Conservation (phyloP, 2,888 invertebrate genomes). For the Lysandra bellargus region DNA sequence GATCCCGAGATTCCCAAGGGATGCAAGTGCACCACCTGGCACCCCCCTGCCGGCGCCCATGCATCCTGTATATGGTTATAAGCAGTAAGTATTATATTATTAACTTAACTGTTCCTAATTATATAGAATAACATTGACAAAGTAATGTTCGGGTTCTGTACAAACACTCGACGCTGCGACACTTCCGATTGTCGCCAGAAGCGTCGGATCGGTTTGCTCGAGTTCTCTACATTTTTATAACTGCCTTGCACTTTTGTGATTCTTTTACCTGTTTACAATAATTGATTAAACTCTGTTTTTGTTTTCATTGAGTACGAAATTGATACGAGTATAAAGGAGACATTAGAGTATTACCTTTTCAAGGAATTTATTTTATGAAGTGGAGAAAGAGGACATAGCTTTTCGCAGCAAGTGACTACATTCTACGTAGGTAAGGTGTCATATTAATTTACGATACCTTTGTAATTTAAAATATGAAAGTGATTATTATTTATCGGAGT, state of each 20-base stretch:
- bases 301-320: background rate
- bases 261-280: background rate
- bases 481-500: too few relatives aligned
- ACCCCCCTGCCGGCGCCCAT: too few relatives aligned
- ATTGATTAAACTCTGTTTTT: background rate
- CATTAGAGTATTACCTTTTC: background rate
- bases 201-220: background rate
- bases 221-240: background rate
- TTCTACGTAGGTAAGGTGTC: too few relatives aligned
- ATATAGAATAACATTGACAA: background rate
- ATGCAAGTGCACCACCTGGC: too few relatives aligned
- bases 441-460: too few relatives aligned
- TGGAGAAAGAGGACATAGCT: too few relatives aligned
- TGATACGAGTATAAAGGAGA: background rate
- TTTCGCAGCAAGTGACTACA: too few relatives aligned
- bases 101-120: background rate
- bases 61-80: too few relatives aligned
- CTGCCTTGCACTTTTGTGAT: too few relatives aligned
- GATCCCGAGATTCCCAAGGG: too few relatives aligned
- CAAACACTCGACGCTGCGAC: background rate
- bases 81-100: too few relatives aligned
- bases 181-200: background rate
- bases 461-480: too few relatives aligned
- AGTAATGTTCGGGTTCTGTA: background rate
- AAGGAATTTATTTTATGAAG: background rate